Evolutionary conservation across 1,140 invertebrate species (phyloP), one percentile per base, ranked within the genome.

Genomic region (Magallana angulata): DNA sequence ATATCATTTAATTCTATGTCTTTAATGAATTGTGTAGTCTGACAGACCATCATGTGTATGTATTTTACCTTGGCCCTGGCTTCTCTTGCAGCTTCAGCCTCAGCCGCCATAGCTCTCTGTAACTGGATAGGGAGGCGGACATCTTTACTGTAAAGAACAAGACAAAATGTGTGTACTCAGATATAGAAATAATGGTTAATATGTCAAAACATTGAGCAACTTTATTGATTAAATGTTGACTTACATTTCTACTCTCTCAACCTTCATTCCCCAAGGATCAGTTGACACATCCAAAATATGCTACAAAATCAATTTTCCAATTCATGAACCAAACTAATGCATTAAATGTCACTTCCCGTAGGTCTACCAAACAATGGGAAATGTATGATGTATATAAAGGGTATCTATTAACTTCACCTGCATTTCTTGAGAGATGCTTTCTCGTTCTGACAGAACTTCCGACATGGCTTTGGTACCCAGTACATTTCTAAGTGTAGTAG

Each of bases 241-340:
- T 88, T 95, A 98, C 97, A 99, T 98, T 96, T 99, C 98, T 57
- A 99, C 98, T 90, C 98, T 96, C 94, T 99, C 98, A 0, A 99
- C 98, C 96, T 99, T 98, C n/a, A 99, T 97, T 36, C 98, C 98
- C 98, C 98, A 99, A 57, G 97, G 97, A 92, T 98, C 98, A 9
- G 98, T 99, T 30, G 98, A 98, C 84, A 98, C 97, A 92, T 98
- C 97, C 58, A 98, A 95, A 81, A 86, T 83, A 57, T 88, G 87
- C 92, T 94, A 85, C 56, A 86, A 88, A 80, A 86, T 18, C 7
- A 62, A 68, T 36, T 12, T 58, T 18, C 36, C 12, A 82, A 57
- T 82, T 80, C n/a, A 11, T 12, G 2, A 48, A 48, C 36, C 2
- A 48, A 4, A 48, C 36, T 48, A 48, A 48, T 48, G 3, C 36